These are phyloP conservation scores for Mormyrus proboscirostris DNA, from an alignment of 2,797 vertebrate genomes.

Conservation along the genomic window DNA sequence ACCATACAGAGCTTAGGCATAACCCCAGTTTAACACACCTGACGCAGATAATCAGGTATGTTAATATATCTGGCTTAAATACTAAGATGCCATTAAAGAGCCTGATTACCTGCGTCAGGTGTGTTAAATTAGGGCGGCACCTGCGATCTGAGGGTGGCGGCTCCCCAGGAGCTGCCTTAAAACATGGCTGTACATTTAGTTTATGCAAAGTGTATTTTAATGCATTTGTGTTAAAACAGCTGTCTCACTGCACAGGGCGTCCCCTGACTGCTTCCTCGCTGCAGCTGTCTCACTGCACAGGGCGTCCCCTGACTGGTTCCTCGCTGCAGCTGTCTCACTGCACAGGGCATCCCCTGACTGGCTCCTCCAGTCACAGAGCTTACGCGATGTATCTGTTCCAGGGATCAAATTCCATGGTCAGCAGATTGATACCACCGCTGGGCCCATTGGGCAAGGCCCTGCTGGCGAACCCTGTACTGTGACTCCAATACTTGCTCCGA, in stretches of 20 bases:
- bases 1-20: neutral
- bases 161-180: no score
- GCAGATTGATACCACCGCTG: neutral
- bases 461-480: neutral
- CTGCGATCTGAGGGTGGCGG: no score
- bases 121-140: no score
- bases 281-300: no score
- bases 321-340: neutral
- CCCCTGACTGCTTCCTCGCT: no score
- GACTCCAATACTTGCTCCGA: neutral
- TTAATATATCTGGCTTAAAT: no score
- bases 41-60: no score
- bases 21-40: no score
- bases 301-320: no score
- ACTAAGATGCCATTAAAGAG: no score
- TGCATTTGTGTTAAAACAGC: neutral
- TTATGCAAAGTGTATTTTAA: neutral
- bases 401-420: neutral
- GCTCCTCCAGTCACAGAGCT: neutral
- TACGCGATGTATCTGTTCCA: neutral
- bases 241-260: neutral
- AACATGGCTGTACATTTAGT: neutral
- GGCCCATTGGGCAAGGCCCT: neutral
- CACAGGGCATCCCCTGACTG: no score
- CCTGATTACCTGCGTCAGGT: no score